Evolutionary conservation across 2,888 invertebrate genomes (phyloP), one percentile per base, ranked within the genome.

Genomic region (Hypsopygia costalis): DNA sequence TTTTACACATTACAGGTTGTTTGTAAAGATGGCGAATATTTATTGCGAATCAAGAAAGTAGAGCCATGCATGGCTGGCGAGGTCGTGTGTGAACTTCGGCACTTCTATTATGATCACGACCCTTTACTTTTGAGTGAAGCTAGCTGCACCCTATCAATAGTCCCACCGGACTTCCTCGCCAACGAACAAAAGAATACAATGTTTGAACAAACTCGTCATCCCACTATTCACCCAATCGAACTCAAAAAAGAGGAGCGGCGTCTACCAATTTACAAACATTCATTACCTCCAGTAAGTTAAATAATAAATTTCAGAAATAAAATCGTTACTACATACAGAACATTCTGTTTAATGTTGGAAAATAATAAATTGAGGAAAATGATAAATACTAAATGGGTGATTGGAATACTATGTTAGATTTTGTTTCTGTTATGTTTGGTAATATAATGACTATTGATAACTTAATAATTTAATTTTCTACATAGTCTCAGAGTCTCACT

Each of bases 21-120:
- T n/a, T 45, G 43, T 30, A 52, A 46, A 16, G 54, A 52, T 3
- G 59, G 57, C 1, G 55, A 62, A 1, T 66, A 46, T 28, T 16
- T 55, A 4, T 43, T 70, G 5, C 47, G 48, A 36, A 62, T 70
- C 1, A 60, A 60, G 12, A 52, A 54, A 39, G 29, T 69, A 1
- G 56, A 62, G 4, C 56, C 56, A 0, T 52, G 50, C 4, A 68
- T 70, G 69, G 46, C 47, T 0, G 68, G 69, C 0, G 44, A 51
- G 6, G 55, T 66, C 0, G 41, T 46, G 0, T 70, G 68, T 27
- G 62, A 69, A 28, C 44, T 70, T 3, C 52, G 62, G 1, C 51
- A 41, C 25, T 35, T 49, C 1, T 30, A 51, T 2, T 56, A 57
- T 0, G 40, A 45, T 8, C 40, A 47, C 4, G 54, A 44, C 46